A percentile compares a stretch with the other conserved stretches of the same genome.
Conservation (phyloP, 1,140 invertebrate species). For the Lasaia peninsularis region DNA sequence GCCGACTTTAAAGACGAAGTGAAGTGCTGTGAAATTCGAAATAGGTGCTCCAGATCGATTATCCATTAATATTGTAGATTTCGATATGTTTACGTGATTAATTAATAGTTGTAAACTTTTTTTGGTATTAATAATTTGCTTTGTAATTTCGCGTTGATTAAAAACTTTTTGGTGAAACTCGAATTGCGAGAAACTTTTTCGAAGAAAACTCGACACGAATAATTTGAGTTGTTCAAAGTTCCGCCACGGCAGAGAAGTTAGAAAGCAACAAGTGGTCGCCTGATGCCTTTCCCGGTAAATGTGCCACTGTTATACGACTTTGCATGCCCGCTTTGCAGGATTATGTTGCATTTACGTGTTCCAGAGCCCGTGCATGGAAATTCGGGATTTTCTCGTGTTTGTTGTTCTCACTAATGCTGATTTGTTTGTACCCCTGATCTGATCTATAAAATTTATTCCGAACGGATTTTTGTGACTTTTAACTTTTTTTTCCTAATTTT, state of each 20-base stretch:
- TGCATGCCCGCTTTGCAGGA: constrained; percentile 63
- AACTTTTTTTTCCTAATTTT: constrained; percentile 29
- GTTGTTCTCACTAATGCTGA: constrained; percentile 24
- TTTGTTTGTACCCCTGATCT: constrained; percentile 27
- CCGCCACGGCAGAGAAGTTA: constrained; percentile 49
- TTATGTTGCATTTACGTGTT: constrained; percentile 32
- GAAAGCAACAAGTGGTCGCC: constrained; percentile 67
- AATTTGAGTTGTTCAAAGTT: constrained; percentile 38
- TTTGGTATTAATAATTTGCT: constrained; percentile 26
- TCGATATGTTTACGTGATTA: neutral
- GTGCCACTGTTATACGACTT: constrained; percentile 63
- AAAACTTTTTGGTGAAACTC: constrained; percentile 25
- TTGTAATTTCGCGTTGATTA: constrained; percentile 1
- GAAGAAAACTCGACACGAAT: constrained; percentile 25
- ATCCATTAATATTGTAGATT: constrained; percentile 23
- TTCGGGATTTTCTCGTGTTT: constrained; percentile 30
- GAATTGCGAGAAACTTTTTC: constrained; percentile 17
- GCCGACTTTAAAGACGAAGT: constrained; percentile 48
- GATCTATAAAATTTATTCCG: constrained; percentile 1
- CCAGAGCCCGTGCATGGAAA: constrained; percentile 5
- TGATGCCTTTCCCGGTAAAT: constrained; percentile 70
- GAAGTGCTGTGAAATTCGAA: constrained; percentile 44
- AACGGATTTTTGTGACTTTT: constrained; percentile 25
- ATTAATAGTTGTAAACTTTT: constrained; percentile 25
- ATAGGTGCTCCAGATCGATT: constrained; percentile 37